Conservation (phyloP, 2,113 vertebrate genomes). For the Dasyornis broadbenti region DNA sequence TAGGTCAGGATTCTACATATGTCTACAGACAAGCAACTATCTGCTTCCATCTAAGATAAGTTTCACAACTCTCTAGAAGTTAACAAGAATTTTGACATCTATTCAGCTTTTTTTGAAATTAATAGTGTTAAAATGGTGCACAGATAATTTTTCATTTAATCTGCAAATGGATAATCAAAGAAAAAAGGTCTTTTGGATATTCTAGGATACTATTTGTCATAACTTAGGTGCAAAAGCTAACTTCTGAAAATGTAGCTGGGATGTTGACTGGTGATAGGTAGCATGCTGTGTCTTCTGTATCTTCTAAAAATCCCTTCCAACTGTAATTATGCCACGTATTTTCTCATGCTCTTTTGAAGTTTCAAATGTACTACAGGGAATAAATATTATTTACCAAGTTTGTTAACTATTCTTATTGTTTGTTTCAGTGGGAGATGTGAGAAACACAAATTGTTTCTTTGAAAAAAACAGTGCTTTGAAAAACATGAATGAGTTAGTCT, state of each 20-base stretch:
- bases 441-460: slow-evolving; percentile 4
- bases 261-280: background rate
- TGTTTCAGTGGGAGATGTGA: background rate
- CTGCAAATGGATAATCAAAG: background rate
- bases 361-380: background rate
- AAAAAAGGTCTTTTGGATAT: background rate
- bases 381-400: background rate
- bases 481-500: background rate
- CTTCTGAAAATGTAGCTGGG: background rate
- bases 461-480: slow-evolving; percentile 2
- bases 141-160: background rate
- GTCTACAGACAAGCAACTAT: background rate
- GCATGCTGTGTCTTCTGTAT: background rate
- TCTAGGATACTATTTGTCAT: background rate
- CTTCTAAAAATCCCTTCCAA: background rate
- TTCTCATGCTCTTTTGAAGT: background rate
- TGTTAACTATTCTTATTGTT: background rate
- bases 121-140: background rate
- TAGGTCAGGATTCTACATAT: background rate
- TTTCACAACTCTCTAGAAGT: background rate
- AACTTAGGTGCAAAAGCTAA: background rate
- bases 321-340: background rate
- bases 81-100: background rate
- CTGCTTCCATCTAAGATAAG: background rate
- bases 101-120: background rate